Base-by-base conservation (phyloP, 2,888 invertebrate species). In the Pyrrhia umbra region DNA sequence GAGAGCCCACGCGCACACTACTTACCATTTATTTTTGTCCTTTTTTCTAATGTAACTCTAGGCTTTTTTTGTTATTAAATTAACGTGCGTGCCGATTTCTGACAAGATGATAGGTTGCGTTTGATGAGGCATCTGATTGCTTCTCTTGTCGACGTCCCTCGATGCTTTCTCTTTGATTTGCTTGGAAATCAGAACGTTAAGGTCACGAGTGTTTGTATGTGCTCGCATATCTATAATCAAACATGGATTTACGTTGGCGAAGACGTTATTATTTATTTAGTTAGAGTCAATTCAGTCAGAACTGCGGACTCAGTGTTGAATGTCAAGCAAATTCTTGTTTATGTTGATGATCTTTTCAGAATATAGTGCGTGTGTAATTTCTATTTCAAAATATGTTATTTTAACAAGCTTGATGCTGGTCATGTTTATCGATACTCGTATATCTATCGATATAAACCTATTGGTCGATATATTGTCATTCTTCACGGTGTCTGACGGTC, bases 61-160 rank as follows among this genome's bases (percentile, higher is more conserved):
- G 87, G 85, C 81, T 79, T 86, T 94, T 93, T 93, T 93, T 92
- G 93, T 93, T 93, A 94, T 94, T 92, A 94, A 95, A 95, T 94
- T 91, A 94, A 90, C 93, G 92, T 94, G 93, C 94, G 94, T 94
- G 94, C 93, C 93, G 94, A 93, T 95, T 93, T 93, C 92, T 91
- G 90, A 88, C 89, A 89, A 93, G 94, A 95, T 95, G 94, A 94
- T 94, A 94, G 94, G 93, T 92, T 92, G 85, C 79, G 89, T 93
- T 91, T 92, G 93, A 93, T 92, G 93, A 86, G 88, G 88, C 89
- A 89, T 92, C 92, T 94, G 95, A 95, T 95, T 95, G 93, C 94
- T 88, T 92, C 93, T 93, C 94, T 94, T 94, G 94, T 93, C 90
- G 92, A 92, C 92, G 87, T 92, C 91, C 88, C 89, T 88, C 86